These are phyloP conservation scores for Diuraphis noxia DNA, from an alignment of 1,140 invertebrate species.

Conservation along the genomic window DNA sequence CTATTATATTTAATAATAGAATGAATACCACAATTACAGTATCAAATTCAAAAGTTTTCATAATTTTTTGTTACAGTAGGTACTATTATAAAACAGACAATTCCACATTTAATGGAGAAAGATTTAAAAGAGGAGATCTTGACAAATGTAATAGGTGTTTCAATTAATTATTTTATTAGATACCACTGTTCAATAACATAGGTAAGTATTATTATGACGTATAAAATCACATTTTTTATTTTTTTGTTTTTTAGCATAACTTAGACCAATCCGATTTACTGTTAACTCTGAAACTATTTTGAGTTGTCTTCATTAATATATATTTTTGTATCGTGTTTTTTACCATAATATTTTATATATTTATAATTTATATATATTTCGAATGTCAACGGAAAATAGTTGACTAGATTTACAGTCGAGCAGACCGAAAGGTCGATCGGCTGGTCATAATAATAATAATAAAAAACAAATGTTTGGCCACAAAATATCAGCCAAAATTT, in stretches of 20 bases:
- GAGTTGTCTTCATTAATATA: background rate
- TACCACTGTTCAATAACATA: no score
- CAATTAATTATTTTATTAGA: background rate
- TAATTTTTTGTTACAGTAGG: background rate
- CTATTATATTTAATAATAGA: background rate
- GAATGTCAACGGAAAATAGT: background rate
- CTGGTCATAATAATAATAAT: background rate
- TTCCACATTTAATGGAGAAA: background rate
- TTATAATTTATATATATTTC: background rate
- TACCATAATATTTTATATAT: no score
- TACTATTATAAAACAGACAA: background rate
- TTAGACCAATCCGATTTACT: background rate
- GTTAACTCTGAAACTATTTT: background rate
- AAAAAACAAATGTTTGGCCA: background rate
- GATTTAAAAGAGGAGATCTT: background rate
- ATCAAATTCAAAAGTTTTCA: background rate
- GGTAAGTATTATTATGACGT: no score
- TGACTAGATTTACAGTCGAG: background rate
- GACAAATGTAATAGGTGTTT: background rate
- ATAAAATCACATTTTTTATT: background rate
- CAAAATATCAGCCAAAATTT: background rate
- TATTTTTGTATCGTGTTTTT: background rate
- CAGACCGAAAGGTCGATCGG: background rate
- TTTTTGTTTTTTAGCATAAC: background rate
- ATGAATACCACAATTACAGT: background rate